phyloP scores from a whole-genome alignment of 2,797 vertebrate genomes.

The Cottoperca gobio region DNA sequence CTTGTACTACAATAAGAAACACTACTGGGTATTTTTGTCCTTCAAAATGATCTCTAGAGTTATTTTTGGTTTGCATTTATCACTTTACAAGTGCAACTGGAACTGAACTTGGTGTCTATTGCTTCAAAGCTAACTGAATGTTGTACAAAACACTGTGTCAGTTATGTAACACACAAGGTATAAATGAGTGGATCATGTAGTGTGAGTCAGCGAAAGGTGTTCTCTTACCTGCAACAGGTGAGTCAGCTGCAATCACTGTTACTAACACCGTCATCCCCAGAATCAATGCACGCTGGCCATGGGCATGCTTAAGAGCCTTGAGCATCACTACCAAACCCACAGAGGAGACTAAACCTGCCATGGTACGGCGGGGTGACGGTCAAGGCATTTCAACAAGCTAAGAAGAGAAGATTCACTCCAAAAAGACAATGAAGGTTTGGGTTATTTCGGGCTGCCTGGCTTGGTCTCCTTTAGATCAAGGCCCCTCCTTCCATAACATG shows the following conservation, averaged over 20 bases:
- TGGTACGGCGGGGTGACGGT: conserved; percentile 61
- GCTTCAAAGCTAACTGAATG: not conserved
- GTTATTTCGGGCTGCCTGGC: conserved; percentile 1
- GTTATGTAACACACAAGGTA: conserved; percentile 39
- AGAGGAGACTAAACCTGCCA: conserved; percentile 77
- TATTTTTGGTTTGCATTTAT: not conserved
- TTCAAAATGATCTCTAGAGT: not conserved
- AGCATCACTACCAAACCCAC: conserved; percentile 69
- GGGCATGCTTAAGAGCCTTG: conserved; percentile 47
- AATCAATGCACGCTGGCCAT: conserved; percentile 54
- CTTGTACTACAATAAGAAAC: not conserved
- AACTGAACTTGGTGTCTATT: not conserved
- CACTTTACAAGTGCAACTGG: not conserved
- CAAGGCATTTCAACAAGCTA: conserved; percentile 80
- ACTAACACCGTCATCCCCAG: conserved; percentile 77
- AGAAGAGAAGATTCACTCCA: conserved; percentile 44
- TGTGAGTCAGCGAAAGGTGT: conserved; percentile 42
- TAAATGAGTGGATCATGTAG: conserved; percentile 38
- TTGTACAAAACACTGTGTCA: not conserved
- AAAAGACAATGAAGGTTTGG: conserved; percentile 4
- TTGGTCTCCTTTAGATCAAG: conserved; percentile 37
- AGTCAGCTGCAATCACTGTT: conserved; percentile 72
- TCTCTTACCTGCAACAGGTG: conserved; percentile 83
- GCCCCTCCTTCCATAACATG: conserved; percentile 44
- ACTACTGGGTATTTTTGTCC: not conserved